A percentile compares a stretch with the other conserved stretches of the same genome.
Conservation (phyloP, 2,113 vertebrate species). For the Capricornis sumatraensis region DNA sequence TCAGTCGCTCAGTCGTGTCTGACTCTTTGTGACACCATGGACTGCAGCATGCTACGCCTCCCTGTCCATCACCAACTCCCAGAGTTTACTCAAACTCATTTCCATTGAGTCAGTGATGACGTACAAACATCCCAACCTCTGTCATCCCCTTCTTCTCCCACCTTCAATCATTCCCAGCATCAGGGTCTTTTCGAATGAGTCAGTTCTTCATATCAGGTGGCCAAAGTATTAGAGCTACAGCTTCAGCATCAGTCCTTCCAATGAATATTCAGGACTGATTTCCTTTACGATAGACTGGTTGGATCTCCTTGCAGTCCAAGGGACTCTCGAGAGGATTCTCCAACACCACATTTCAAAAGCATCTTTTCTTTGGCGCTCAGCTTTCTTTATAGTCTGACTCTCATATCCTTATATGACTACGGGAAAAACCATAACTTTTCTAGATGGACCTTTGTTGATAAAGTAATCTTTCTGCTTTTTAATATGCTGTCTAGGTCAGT, state of each 20-base stretch:
- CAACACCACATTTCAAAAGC: neutral
- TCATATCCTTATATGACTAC: neutral
- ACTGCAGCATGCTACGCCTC: neutral
- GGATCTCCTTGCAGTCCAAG: neutral
- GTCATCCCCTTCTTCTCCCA: neutral
- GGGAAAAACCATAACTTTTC: neutral
- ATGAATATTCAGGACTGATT: neutral
- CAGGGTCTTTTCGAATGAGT: neutral
- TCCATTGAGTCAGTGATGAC: neutral
- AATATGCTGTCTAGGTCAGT: neutral
- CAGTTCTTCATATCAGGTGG: neutral
- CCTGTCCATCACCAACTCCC: neutral
- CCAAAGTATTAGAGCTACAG: neutral
- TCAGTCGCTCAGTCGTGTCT: neutral
- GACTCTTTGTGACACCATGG: neutral
- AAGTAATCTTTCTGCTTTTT: neutral
- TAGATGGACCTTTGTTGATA: neutral
- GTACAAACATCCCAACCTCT: neutral
- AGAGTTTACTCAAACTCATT: neutral
- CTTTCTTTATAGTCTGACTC: neutral
- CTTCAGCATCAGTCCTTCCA: neutral
- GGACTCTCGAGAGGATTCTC: neutral
- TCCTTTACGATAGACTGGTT: neutral
- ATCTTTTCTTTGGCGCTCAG: fast-evolving
- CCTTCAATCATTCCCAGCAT: neutral